Evolutionary conservation across 2,797 vertebrate genomes (phyloP).

Genomic region (Acanthurus tractus): DNA sequence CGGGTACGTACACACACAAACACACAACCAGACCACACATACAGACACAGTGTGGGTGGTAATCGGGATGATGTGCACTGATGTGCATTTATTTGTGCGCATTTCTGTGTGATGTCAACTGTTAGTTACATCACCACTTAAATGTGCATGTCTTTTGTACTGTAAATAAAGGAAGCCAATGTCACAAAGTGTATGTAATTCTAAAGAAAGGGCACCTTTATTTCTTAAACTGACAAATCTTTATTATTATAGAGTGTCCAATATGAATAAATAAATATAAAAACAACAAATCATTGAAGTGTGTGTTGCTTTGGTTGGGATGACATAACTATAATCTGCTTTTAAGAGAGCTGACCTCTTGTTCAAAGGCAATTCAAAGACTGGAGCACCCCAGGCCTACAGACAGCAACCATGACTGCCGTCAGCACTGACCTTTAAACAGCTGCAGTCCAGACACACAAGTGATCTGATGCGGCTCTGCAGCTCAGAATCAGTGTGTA

Average conservation of each 20-base stretch:
- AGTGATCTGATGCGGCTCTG: slow-evolving; percentile 1
- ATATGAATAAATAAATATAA: neutral
- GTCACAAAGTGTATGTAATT: neutral
- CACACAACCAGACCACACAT: slow-evolving; percentile 12
- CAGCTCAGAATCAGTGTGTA: neutral
- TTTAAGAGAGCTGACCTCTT: slow-evolving; percentile 57
- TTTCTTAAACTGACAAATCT: neutral
- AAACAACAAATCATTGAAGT: neutral
- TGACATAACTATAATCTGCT: slow-evolving; percentile 21
- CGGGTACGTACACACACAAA: slow-evolving; percentile 15
- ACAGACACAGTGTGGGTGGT: slow-evolving; percentile 26
- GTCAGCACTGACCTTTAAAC: slow-evolving; percentile 66
- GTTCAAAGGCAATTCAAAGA: slow-evolving; percentile 64
- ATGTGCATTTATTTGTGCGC: slow-evolving; percentile 31
- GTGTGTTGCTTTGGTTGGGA: slow-evolving; percentile 18
- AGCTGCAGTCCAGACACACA: slow-evolving; percentile 24
- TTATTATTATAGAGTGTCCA: neutral
- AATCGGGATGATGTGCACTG: slow-evolving; percentile 19
- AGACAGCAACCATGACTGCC: slow-evolving; percentile 16
- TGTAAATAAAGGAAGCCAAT: neutral
- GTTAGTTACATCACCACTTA: slow-evolving; percentile 14
- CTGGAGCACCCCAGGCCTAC: slow-evolving; percentile 10
- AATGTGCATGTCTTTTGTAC: slow-evolving; percentile 1
- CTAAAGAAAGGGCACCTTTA: neutral
- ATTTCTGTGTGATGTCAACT: slow-evolving; percentile 6